Evolutionary conservation across 1,140 invertebrate genomes (phyloP).

Genomic region (Mercenaria mercenaria): DNA sequence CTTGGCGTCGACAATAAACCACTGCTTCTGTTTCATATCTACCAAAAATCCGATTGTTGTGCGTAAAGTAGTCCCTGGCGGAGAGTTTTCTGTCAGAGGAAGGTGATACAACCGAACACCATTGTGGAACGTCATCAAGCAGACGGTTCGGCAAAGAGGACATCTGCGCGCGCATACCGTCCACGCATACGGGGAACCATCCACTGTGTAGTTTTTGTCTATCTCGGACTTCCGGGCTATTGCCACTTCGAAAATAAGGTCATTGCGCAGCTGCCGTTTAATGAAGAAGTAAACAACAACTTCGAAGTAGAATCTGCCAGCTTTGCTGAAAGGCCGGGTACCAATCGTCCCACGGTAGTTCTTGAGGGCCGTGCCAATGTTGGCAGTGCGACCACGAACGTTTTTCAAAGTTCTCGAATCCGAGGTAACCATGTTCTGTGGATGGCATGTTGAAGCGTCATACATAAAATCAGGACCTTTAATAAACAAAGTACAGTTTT

Average conservation of each 20-base stretch:
- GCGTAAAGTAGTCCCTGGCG: slow-evolving; percentile 56
- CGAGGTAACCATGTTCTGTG: slow-evolving; percentile 50
- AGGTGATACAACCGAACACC: slow-evolving; percentile 61
- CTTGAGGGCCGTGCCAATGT: slow-evolving; percentile 56
- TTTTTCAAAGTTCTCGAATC: slow-evolving; percentile 52
- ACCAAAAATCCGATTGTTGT: slow-evolving; percentile 62
- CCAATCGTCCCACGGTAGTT: slow-evolving; percentile 59
- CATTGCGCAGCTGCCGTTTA: slow-evolving; percentile 62
- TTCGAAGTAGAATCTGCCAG: slow-evolving; percentile 63
- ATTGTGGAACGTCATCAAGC: slow-evolving; percentile 63
- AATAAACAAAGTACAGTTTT: neutral
- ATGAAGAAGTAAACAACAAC: slow-evolving; percentile 64
- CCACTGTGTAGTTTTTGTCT: slow-evolving; percentile 62
- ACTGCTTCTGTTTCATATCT: slow-evolving; percentile 57
- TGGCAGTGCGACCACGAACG: slow-evolving; percentile 23
- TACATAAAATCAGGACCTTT: slow-evolving; percentile 55
- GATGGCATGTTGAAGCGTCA: slow-evolving; percentile 34
- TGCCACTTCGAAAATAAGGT: slow-evolving; percentile 61
- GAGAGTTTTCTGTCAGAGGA: slow-evolving; percentile 59
- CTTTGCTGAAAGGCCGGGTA: slow-evolving; percentile 41
- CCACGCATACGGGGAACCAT: slow-evolving; percentile 57
- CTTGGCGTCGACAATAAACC: slow-evolving; percentile 65
- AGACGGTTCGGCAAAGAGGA: slow-evolving; percentile 59
- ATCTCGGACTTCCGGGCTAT: slow-evolving; percentile 60
- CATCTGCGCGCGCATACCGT: slow-evolving; percentile 56